These are phyloP conservation scores for Nerophis lumbriciformis DNA, from an alignment of 2,113 vertebrate species.

Conservation along the genomic window DNA sequence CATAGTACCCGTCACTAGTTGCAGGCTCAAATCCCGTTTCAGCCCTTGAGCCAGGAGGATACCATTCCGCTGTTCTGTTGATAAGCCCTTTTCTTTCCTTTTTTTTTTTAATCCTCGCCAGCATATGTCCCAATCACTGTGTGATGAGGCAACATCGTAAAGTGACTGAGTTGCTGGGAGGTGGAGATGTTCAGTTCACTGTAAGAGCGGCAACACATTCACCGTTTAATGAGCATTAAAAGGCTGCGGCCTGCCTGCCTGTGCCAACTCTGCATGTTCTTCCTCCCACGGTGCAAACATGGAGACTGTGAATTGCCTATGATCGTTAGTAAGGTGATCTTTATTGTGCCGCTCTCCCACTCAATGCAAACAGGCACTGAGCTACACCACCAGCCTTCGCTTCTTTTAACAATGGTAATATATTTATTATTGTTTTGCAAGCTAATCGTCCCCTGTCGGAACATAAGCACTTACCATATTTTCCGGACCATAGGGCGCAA, in stretches of 20 bases:
- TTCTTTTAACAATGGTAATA: not conserved
- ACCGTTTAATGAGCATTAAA: conserved; percentile 5
- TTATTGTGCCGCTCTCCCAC: conserved; percentile 9
- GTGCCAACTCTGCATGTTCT: conserved; percentile 8
- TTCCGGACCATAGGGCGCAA: too few species aligned
- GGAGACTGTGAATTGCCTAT: not conserved
- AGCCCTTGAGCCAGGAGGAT: too few species aligned
- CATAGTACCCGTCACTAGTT: too few species aligned
- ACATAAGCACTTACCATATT: too few species aligned
- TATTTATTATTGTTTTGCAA: not conserved
- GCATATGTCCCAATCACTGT: too few species aligned
- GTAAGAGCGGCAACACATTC: not conserved
- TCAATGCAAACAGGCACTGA: not conserved
- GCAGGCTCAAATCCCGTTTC: too few species aligned
- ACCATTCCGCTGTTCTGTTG: too few species aligned
- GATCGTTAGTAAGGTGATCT: not conserved
- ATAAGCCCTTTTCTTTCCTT: too few species aligned
- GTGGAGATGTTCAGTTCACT: not conserved
- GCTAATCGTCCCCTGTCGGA: too few species aligned
- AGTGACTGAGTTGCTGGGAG: too few species aligned
- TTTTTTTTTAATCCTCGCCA: too few species aligned
- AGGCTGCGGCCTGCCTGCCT: not conserved
- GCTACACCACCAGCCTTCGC: not conserved
- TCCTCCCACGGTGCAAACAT: conserved; percentile 9
- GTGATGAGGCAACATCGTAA: too few species aligned